phyloP scores from a whole-genome alignment of 2,113 vertebrate species.

The Nothocercus julius region DNA sequence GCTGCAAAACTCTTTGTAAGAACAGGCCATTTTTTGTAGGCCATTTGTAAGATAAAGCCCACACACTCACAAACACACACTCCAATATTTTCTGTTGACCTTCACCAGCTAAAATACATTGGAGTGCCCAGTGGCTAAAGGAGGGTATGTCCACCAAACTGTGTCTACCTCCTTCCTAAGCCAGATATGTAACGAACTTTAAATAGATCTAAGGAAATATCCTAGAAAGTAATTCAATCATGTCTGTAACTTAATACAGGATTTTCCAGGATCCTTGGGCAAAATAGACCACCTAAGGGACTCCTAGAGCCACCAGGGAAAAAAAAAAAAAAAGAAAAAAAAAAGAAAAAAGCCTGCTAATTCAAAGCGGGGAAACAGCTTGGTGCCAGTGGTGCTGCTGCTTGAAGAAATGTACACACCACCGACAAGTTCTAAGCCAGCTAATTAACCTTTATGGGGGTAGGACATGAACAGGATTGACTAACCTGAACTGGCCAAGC shows the following conservation, averaged over 20 bases:
- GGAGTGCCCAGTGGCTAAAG: neutral
- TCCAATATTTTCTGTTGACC: neutral
- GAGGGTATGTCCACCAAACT: accelerated
- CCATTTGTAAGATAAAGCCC: no score
- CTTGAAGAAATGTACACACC: neutral
- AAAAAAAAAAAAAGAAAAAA: neutral
- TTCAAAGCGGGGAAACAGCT: neutral
- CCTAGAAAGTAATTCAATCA: neutral
- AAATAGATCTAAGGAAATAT: neutral
- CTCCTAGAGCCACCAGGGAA: neutral
- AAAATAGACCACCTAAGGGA: neutral
- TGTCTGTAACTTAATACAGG: neutral
- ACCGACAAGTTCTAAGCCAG: neutral
- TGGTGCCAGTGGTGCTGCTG: neutral
- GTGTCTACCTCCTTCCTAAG: neutral
- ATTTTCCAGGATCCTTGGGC: neutral
- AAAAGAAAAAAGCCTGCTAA: neutral
- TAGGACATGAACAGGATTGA: neutral
- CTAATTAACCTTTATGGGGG: neutral
- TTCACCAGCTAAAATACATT: neutral
- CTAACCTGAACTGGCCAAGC: neutral
- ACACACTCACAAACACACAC: neutral
- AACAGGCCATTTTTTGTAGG: neutral
- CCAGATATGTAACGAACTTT: neutral
- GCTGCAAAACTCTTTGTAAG: neutral